Conservation (phyloP, 1,140 invertebrate species). For the Cryptotermes secundus region DNA sequence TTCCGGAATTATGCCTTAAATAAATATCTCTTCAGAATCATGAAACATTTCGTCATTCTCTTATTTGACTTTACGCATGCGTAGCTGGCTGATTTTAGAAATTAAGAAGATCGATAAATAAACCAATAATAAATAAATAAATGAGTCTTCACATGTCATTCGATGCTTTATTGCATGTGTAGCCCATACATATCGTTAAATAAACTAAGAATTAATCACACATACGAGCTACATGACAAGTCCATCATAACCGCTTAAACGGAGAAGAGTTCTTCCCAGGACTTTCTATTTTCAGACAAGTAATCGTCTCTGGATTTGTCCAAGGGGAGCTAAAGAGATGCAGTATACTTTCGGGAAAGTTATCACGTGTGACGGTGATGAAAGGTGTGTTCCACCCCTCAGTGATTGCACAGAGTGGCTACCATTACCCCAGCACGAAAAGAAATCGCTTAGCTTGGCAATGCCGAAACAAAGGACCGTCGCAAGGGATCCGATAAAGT, state of each 20-base stretch:
- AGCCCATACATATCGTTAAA: no score
- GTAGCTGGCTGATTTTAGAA: neutral
- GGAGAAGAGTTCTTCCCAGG: no score
- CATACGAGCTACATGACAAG: no score
- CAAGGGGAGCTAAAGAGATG: neutral
- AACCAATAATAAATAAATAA: neutral
- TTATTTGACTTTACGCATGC: no score
- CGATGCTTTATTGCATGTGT: no score
- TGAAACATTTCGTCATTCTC: no score
- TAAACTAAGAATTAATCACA: no score
- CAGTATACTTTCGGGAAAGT: conserved; percentile 32
- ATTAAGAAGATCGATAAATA: neutral
- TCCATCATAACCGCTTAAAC: no score
- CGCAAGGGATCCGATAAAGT: conserved; percentile 15
- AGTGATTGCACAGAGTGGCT: neutral
- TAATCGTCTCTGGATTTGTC: neutral
- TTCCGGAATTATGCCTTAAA: no score
- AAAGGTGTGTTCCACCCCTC: neutral
- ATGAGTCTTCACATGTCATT: no score
- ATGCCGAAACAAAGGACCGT: neutral
- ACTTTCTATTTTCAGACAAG: no score
- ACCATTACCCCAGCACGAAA: neutral
- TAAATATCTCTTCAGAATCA: no score
- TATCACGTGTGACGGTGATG: neutral
- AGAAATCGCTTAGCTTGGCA: conserved; percentile 15